These are phyloP conservation scores for Oceanodroma leucorhoa DNA, from an alignment of 2,797 vertebrate species.

Conservation along the genomic window DNA sequence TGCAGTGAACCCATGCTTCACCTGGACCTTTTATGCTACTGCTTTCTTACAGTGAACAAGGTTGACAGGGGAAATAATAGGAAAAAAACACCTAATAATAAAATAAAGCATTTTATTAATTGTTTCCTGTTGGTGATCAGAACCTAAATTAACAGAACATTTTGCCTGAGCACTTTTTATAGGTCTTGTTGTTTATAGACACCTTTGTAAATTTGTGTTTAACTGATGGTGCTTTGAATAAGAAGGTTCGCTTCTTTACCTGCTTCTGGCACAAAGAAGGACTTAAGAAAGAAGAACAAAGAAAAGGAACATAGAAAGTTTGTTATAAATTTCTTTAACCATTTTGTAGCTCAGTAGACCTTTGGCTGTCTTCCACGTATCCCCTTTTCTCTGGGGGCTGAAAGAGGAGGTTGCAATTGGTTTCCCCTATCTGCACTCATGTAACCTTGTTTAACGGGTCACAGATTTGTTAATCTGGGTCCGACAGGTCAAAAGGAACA, in stretches of 20 bases:
- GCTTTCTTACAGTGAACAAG: background rate
- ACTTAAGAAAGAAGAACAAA: no score
- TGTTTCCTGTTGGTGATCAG: background rate
- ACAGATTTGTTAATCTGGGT: conserved; percentile 48
- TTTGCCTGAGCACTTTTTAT: background rate
- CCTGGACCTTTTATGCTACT: background rate
- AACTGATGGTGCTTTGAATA: background rate
- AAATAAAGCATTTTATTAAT: background rate
- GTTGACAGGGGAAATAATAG: background rate
- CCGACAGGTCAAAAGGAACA: conserved; percentile 30
- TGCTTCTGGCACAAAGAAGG: background rate
- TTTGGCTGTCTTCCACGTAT: conserved; percentile 7
- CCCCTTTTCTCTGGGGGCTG: background rate
- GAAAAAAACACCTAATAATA: background rate
- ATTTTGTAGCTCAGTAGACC: background rate
- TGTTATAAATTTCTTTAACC: background rate
- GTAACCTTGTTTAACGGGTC: conserved; percentile 48
- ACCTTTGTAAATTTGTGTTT: background rate
- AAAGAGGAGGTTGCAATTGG: conserved; percentile 26
- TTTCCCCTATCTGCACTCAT: background rate
- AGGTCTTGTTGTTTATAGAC: background rate
- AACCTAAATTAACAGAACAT: background rate
- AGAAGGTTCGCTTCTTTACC: background rate
- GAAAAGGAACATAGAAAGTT: background rate
- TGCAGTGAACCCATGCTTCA: background rate